phyloP scores from a whole-genome alignment of 2,797 vertebrate species.

The Pangasius djambal region DNA sequence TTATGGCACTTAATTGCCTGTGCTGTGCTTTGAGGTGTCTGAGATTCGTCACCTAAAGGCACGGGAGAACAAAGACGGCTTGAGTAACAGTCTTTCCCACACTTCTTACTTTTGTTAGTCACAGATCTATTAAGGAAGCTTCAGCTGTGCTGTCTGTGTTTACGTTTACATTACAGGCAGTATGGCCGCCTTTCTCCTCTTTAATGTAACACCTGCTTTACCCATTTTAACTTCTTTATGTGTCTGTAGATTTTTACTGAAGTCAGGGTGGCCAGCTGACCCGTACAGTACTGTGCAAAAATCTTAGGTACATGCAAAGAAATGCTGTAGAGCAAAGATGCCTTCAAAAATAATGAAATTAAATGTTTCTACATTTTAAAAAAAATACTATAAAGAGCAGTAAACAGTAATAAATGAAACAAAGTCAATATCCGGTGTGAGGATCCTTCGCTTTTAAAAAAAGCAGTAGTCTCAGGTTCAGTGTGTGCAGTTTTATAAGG shows the following conservation, averaged over 20 bases:
- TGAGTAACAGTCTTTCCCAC: constrained; percentile 37
- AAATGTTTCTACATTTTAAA: too few relatives aligned
- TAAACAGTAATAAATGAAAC: too few relatives aligned
- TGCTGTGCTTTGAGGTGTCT: constrained; percentile 65
- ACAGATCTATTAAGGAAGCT: constrained; percentile 40
- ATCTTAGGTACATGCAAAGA: too few relatives aligned
- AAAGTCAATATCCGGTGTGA: too few relatives aligned
- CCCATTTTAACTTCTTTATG: background rate
- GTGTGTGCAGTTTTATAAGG: too few relatives aligned
- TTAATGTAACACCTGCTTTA: constrained; percentile 32
- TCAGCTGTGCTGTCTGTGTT: constrained; percentile 56
- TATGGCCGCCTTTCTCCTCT: constrained; percentile 21
- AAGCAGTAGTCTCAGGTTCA: too few relatives aligned
- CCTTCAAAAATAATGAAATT: too few relatives aligned
- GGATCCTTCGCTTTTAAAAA: too few relatives aligned
- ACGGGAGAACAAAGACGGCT: constrained; percentile 42
- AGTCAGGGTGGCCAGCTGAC: background rate
- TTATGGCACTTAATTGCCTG: constrained; percentile 53
- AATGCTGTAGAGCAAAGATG: too few relatives aligned
- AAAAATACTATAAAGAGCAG: too few relatives aligned
- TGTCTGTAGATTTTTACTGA: background rate
- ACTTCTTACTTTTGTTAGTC: constrained; percentile 61
- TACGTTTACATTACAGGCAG: constrained; percentile 25
- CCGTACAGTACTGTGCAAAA: background rate
- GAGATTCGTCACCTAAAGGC: constrained; percentile 56